Evolutionary conservation across 2,797 vertebrate species (phyloP).

Genomic region (Hoplostethus atlanticus): DNA sequence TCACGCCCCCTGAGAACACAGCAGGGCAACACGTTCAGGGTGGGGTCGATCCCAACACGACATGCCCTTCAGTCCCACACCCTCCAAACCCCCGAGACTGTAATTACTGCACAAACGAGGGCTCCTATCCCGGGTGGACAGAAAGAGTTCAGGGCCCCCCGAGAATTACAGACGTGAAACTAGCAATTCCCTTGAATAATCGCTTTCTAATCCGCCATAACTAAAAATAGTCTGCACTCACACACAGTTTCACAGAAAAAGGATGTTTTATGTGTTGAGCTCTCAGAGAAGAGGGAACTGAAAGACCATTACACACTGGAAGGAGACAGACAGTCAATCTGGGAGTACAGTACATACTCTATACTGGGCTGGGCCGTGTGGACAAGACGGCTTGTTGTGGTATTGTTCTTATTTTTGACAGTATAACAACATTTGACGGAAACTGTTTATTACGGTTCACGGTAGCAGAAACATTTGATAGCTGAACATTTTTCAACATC

Average conservation of each 20-base stretch:
- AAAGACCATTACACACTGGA: slow-evolving; percentile 43
- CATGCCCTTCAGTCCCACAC: slow-evolving; percentile 20
- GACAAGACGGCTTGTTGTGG: too few species aligned
- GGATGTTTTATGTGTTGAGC: slow-evolving; percentile 31
- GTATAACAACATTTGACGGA: too few species aligned
- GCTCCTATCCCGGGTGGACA: slow-evolving; percentile 62
- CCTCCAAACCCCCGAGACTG: slow-evolving; percentile 40
- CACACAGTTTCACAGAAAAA: slow-evolving; percentile 42
- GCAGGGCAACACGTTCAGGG: slow-evolving; percentile 61
- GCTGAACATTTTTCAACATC: too few species aligned
- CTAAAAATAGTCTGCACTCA: slow-evolving; percentile 50
- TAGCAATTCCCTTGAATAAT: slow-evolving; percentile 66
- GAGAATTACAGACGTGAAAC: slow-evolving; percentile 49
- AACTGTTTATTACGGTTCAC: too few species aligned
- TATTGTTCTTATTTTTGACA: too few species aligned
- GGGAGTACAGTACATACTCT: background rate
- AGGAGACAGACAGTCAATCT: slow-evolving; percentile 33
- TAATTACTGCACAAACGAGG: slow-evolving; percentile 72
- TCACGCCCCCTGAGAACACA: slow-evolving; percentile 92
- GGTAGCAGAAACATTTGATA: too few species aligned
- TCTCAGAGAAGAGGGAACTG: slow-evolving; percentile 15
- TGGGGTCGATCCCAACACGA: slow-evolving; percentile 45
- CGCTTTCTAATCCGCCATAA: slow-evolving; percentile 59
- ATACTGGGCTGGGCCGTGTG: too few species aligned
- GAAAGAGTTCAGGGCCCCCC: slow-evolving; percentile 6